phyloP scores from a whole-genome alignment of 2,888 invertebrate genomes.

The Apomyelois bistriatella region DNA sequence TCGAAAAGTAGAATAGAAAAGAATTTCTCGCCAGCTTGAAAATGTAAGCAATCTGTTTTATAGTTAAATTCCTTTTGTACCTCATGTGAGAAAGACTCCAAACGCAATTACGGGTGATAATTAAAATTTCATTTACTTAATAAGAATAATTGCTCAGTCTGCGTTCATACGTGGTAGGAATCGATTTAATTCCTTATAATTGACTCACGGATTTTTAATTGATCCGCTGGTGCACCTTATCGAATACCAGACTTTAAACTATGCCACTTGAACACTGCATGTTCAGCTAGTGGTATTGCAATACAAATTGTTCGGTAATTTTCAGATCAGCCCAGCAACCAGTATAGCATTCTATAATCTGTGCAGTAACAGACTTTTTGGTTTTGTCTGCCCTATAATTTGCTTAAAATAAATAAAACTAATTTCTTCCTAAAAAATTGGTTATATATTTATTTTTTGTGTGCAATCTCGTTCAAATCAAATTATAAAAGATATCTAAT shows the following conservation, averaged over 20 bases:
- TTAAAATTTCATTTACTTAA: conserved; percentile 18
- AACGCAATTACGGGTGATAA: conserved; percentile 12
- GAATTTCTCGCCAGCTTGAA: conserved; percentile 4
- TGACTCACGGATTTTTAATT: conserved; percentile 18
- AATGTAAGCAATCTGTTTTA: conserved; percentile 8
- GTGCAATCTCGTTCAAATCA: too few species aligned
- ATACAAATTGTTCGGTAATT: background rate
- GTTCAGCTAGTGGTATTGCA: background rate
- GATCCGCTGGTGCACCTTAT: conserved; percentile 12
- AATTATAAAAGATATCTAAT: too few species aligned
- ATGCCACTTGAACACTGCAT: background rate
- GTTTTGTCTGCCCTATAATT: too few species aligned
- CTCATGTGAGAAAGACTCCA: conserved; percentile 3
- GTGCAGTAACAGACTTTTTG: too few species aligned
- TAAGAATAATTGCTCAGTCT: conserved; percentile 16
- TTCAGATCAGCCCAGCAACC: too few species aligned
- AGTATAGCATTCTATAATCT: too few species aligned
- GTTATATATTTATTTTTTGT: too few species aligned
- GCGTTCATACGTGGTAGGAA: conserved; percentile 12
- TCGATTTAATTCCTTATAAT: conserved; percentile 20
- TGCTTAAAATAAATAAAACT: too few species aligned
- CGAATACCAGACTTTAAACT: conserved; percentile 2
- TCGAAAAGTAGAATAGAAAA: background rate
- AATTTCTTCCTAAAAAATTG: too few species aligned
- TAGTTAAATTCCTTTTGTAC: conserved; percentile 3